Evolutionary conservation across 2,888 invertebrate species (phyloP).

Genomic region (Eristalis pertinax): DNA sequence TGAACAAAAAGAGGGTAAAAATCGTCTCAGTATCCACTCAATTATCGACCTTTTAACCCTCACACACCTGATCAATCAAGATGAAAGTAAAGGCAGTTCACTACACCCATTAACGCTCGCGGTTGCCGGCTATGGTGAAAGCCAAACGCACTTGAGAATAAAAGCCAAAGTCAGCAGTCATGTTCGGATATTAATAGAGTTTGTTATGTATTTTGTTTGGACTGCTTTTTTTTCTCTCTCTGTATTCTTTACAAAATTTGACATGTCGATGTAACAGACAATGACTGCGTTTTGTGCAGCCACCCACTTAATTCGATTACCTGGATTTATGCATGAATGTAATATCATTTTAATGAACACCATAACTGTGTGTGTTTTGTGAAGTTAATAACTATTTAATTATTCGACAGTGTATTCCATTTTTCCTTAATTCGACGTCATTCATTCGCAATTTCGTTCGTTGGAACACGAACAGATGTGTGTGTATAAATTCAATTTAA

Average conservation of each 20-base stretch:
- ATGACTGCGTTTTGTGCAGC: too few relatives aligned
- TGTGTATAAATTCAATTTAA: too few relatives aligned
- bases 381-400: not conserved
- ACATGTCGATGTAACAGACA: too few relatives aligned
- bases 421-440: not conserved
- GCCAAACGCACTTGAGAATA: slow-evolving; percentile 1
- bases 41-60: slow-evolving; percentile 51
- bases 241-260: too few relatives aligned
- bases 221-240: too few relatives aligned
- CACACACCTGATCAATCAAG: slow-evolving; percentile 48
- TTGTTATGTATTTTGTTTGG: not conserved
- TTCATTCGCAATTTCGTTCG: not conserved
- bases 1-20: not conserved
- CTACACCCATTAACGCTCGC: slow-evolving; percentile 1
- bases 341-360: not conserved
- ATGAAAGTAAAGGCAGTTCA: slow-evolving; percentile 31
- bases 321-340: not conserved
- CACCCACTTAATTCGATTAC: not conserved
- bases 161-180: slow-evolving; percentile 1
- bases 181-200: slow-evolving; percentile 14
- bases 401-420: not conserved
- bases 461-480: too few relatives aligned
- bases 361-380: not conserved
- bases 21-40: slow-evolving; percentile 35
- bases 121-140: slow-evolving; percentile 2